Percentiles rank a stretch among this genome's conserved stretches.
Conservation (phyloP, 2,888 invertebrate species). For the Rotaria socialis region DNA sequence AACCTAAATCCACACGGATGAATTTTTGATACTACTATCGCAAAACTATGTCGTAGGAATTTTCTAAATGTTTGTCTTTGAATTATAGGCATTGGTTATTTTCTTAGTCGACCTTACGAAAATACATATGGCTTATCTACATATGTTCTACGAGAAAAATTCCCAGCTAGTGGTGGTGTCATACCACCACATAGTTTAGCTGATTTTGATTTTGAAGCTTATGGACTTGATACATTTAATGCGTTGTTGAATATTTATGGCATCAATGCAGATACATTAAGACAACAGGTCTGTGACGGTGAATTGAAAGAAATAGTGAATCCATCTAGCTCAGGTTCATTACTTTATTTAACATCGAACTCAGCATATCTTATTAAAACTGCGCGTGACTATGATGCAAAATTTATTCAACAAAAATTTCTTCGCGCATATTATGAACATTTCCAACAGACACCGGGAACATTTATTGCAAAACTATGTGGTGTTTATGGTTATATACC, state of each 20-base stretch:
- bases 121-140: neutral
- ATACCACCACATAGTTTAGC: neutral
- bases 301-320: neutral
- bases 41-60: no score
- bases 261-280: neutral
- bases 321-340: conserved; percentile 4
- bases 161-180: neutral
- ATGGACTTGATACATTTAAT: neutral
- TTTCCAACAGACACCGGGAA: neutral
- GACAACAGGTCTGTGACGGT: neutral
- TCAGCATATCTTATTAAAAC: neutral
- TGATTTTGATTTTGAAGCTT: conserved; percentile 27
- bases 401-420: conserved; percentile 35
- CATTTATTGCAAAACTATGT: conserved; percentile 27
- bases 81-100: neutral
- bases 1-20: no score
- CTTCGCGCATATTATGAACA: neutral
- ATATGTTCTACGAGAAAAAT: neutral
- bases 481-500: conserved; percentile 24
- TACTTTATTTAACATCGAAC: conserved; percentile 1
- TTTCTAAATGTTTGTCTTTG: neutral
- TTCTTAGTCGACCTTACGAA: neutral
- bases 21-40: no score
- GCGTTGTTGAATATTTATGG: neutral
- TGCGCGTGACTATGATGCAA: conserved; percentile 10